Percentiles rank a stretch among this genome's conserved stretches.
Evolutionary conservation across 1,140 invertebrate species (phyloP).

Genomic region (Neoseiulus cucumeris): DNA sequence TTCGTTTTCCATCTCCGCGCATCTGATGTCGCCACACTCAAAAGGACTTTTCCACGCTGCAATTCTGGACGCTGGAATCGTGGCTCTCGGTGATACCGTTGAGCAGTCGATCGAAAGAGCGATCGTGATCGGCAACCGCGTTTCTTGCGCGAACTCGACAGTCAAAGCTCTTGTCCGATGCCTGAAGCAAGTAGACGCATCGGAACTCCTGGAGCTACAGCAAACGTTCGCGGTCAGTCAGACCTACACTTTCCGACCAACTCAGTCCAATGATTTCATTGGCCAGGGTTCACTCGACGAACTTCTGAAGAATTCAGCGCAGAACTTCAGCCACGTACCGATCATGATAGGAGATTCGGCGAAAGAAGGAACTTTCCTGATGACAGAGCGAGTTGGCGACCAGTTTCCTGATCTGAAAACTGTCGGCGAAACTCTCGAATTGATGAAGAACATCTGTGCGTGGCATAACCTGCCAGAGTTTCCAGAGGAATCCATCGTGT

Average conservation of each 20-base stretch:
- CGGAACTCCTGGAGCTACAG: background rate
- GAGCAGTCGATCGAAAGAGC: background rate
- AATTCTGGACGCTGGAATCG: background rate
- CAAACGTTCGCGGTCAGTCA: background rate
- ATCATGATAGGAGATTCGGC: background rate
- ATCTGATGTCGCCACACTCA: conserved; percentile 62
- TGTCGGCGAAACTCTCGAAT: background rate
- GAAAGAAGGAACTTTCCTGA: background rate
- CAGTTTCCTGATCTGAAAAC: background rate
- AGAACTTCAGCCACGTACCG: background rate
- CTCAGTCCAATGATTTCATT: background rate
- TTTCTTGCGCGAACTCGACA: background rate
- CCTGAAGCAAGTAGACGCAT: background rate
- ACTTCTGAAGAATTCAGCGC: background rate
- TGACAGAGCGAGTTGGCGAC: background rate
- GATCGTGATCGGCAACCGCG: background rate
- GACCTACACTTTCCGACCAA: background rate
- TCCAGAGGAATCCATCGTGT: background rate
- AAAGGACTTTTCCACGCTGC: conserved; percentile 45
- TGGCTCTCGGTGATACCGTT: background rate
- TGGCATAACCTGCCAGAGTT: background rate
- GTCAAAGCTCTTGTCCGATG: background rate
- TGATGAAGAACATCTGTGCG: background rate
- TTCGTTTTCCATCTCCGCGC: conserved; percentile 70
- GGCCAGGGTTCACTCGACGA: background rate